These are phyloP conservation scores for Tillus elongatus DNA, from an alignment of 2,888 invertebrate genomes.

Conservation along the genomic window DNA sequence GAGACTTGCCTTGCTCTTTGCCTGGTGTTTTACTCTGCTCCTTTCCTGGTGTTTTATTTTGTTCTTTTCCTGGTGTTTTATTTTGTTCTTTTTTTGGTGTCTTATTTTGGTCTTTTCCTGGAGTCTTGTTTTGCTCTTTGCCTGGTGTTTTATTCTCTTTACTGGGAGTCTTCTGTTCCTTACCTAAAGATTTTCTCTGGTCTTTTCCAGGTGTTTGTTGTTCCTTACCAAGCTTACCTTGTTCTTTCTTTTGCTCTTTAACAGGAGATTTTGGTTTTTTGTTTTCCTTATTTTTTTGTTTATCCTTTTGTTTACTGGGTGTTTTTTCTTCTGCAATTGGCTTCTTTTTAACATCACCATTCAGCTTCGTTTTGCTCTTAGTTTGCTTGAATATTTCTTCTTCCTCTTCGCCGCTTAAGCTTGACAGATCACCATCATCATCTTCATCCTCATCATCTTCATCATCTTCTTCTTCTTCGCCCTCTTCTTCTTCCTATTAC, in stretches of 20 bases:
- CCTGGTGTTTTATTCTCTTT: constrained; percentile 16
- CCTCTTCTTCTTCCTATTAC: constrained; percentile 30
- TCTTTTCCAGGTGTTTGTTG: too few species aligned
- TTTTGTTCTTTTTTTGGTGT: constrained; percentile 3
- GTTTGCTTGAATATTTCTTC: constrained; percentile 12
- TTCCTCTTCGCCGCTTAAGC: constrained; percentile 23
- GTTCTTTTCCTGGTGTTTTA: not conserved
- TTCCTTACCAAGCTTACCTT: too few species aligned
- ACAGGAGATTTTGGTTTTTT: constrained; percentile 28
- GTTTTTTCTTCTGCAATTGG: constrained; percentile 20
- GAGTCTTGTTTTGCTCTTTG: constrained; percentile 19
- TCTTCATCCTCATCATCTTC: constrained; percentile 35
- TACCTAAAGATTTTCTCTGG: too few species aligned
- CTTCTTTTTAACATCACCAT: constrained; percentile 20
- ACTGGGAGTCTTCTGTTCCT: too few species aligned
- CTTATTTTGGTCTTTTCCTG: constrained; percentile 38
- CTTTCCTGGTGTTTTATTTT: not conserved
- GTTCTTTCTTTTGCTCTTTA: constrained; percentile 37
- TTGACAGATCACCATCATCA: constrained; percentile 21
- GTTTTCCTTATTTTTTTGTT: constrained; percentile 19
- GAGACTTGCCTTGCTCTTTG: constrained; percentile 19
- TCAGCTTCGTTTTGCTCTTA: constrained; percentile 25
- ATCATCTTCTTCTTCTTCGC: constrained; percentile 28
- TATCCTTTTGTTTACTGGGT: constrained; percentile 26
- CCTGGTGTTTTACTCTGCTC: constrained; percentile 18